Percentiles rank a stretch among this genome's conserved stretches.
phyloP scores from a whole-genome alignment of 2,888 invertebrate genomes.

The Adelphocoris suturalis region DNA sequence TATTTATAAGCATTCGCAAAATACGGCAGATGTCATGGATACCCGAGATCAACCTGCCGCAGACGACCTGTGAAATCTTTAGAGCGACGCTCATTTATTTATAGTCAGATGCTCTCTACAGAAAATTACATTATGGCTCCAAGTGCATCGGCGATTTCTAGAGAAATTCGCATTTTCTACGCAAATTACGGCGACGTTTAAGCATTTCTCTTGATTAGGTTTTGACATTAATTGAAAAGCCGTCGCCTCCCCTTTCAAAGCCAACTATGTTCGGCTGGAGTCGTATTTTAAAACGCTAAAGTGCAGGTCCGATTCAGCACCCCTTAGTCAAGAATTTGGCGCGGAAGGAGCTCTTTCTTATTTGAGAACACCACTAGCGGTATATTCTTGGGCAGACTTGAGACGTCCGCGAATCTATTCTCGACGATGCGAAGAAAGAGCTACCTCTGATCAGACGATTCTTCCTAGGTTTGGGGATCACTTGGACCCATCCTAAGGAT shows the following conservation, averaged over 20 bases:
- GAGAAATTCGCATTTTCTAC: too few species aligned
- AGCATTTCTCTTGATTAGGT: not conserved
- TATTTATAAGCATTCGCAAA: too few species aligned
- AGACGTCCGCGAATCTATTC: constrained; percentile 2
- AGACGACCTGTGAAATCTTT: too few species aligned
- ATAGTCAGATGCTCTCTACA: too few species aligned
- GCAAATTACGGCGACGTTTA: too few species aligned
- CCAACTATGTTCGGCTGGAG: not conserved
- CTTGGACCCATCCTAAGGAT: too few species aligned
- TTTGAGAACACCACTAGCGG: constrained; percentile 5
- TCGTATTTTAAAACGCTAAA: constrained; percentile 22
- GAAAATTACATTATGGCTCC: too few species aligned
- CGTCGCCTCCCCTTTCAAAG: not conserved
- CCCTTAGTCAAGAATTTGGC: constrained; percentile 27
- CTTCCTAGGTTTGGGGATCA: not conserved
- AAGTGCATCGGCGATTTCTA: too few species aligned
- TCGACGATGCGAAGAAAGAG: not conserved
- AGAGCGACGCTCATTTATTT: too few species aligned
- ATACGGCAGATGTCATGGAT: too few species aligned
- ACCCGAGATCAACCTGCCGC: too few species aligned
- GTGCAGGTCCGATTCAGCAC: constrained; percentile 24
- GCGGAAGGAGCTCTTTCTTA: constrained; percentile 23
- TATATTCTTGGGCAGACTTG: constrained; percentile 13
- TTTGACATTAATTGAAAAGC: not conserved
- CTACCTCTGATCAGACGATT: not conserved